Percentiles rank a stretch among this genome's conserved stretches.
phyloP scores from a whole-genome alignment of 1,140 invertebrate species.

The Cydia splendana region DNA sequence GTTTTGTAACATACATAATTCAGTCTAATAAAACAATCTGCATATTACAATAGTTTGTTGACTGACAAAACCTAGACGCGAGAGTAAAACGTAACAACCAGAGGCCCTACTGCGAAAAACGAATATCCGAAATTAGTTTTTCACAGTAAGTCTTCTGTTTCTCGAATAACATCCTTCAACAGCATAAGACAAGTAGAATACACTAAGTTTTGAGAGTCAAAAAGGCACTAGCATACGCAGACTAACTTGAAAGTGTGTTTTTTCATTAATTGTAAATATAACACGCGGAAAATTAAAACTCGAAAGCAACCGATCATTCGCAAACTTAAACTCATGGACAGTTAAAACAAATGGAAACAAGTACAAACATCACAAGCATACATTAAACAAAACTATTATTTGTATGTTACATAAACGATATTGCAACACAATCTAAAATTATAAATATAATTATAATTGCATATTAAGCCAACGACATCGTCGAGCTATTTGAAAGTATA shows the following conservation, averaged over 20 bases:
- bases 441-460: constrained; percentile 36
- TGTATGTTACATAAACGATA: constrained; percentile 43
- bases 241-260: constrained; percentile 54
- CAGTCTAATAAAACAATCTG: constrained; percentile 70
- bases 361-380: constrained; percentile 55
- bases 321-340: constrained; percentile 60
- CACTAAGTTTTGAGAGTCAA: constrained; percentile 66
- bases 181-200: constrained; percentile 27
- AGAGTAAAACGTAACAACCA: constrained; percentile 11
- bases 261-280: constrained; percentile 70
- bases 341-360: constrained; percentile 65
- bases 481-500: constrained; percentile 31
- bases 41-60: constrained; percentile 63
- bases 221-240: constrained; percentile 68
- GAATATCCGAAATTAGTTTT: too few relatives aligned
- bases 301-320: constrained; percentile 45
- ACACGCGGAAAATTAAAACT: constrained; percentile 52
- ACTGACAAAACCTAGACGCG: constrained; percentile 56
- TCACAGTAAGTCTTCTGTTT: too few relatives aligned
- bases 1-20: constrained; percentile 70
- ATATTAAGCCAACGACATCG: constrained; percentile 26
- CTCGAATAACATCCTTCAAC: constrained; percentile 17
- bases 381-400: constrained; percentile 42
- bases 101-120: too few relatives aligned
- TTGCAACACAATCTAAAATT: constrained; percentile 43